These are phyloP conservation scores for Galerucella pusilla DNA, from an alignment of 2,888 invertebrate genomes.

Conservation along the genomic window DNA sequence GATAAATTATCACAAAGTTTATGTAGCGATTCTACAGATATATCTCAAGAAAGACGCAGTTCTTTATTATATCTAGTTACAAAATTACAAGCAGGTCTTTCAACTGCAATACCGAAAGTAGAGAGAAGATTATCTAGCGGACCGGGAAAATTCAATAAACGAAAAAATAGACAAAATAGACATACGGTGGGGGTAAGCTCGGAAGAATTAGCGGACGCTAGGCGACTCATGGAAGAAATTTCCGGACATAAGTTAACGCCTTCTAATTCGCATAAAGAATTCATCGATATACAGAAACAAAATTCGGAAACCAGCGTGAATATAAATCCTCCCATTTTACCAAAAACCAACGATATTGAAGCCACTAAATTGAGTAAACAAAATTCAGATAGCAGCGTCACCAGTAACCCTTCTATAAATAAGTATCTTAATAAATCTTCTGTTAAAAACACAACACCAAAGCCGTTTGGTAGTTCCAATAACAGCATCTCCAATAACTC, in stretches of 20 bases:
- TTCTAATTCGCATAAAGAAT: slow-evolving; percentile 47
- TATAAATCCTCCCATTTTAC: slow-evolving; percentile 34
- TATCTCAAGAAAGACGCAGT: slow-evolving; percentile 77
- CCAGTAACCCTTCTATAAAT: slow-evolving; percentile 49
- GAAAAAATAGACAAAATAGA: slow-evolving; percentile 73
- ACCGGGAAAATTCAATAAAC: slow-evolving; percentile 66
- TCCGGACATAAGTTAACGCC: slow-evolving; percentile 62
- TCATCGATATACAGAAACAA: slow-evolving; percentile 62
- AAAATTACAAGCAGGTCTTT: slow-evolving; percentile 72
- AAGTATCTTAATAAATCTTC: slow-evolving; percentile 49
- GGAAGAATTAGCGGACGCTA: slow-evolving; percentile 83
- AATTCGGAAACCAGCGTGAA: slow-evolving; percentile 65
- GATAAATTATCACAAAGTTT: slow-evolving; percentile 62
- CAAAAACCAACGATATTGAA: slow-evolving; percentile 30
- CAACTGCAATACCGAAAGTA: slow-evolving; percentile 45
- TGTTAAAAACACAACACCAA: slow-evolving; percentile 63
- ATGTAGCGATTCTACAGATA: slow-evolving; percentile 63
- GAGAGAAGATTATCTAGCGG: slow-evolving; percentile 66
- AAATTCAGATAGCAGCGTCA: slow-evolving; percentile 65
- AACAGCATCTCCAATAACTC: slow-evolving; percentile 57
- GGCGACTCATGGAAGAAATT: slow-evolving; percentile 78
- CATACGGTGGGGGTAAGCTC: slow-evolving; percentile 87
- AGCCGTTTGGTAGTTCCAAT: slow-evolving; percentile 61
- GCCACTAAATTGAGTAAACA: slow-evolving; percentile 60
- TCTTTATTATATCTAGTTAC: slow-evolving; percentile 80